Evolutionary conservation across 2,888 invertebrate species (phyloP).

Genomic region (Platycheirus rosarum): DNA sequence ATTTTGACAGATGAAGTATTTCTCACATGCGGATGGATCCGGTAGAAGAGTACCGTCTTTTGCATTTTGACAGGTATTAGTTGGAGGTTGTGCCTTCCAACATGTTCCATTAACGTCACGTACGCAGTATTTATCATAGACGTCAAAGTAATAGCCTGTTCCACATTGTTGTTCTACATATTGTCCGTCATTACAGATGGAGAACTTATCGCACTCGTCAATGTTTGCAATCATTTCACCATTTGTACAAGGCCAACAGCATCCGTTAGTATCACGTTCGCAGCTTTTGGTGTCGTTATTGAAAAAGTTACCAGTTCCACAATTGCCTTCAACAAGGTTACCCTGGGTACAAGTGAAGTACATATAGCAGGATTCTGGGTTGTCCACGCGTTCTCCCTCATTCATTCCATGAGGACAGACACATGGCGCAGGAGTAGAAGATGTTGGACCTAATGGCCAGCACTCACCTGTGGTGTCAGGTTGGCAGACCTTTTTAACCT

Average conservation of each 20-base stretch:
- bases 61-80: conserved; percentile 39
- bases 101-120: conserved; percentile 48
- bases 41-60: conserved; percentile 50
- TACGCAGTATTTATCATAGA: conserved; percentile 37
- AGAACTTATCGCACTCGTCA: conserved; percentile 55
- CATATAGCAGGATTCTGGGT: conserved; percentile 44
- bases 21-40: conserved; percentile 46
- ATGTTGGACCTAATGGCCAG: too few relatives aligned
- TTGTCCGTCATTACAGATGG: conserved; percentile 59
- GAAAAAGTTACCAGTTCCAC: conserved; percentile 75
- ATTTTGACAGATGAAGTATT: conserved; percentile 57
- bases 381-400: conserved; percentile 51
- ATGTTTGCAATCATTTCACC: conserved; percentile 62
- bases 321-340: conserved; percentile 72
- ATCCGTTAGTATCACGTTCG: conserved; percentile 45
- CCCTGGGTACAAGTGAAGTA: conserved; percentile 73
- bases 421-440: neutral
- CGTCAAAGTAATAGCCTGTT: conserved; percentile 77
- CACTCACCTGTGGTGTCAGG: conserved; percentile 40
- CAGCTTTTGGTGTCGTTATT: conserved; percentile 60
- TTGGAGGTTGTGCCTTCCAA: conserved; percentile 37
- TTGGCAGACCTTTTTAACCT: conserved; percentile 33
- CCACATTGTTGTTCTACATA: conserved; percentile 76
- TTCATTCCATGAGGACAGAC: conserved; percentile 35
- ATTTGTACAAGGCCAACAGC: conserved; percentile 35